These are phyloP conservation scores for Agrilus biguttatus DNA, from an alignment of 2,888 invertebrate species.

Conservation along the genomic window DNA sequence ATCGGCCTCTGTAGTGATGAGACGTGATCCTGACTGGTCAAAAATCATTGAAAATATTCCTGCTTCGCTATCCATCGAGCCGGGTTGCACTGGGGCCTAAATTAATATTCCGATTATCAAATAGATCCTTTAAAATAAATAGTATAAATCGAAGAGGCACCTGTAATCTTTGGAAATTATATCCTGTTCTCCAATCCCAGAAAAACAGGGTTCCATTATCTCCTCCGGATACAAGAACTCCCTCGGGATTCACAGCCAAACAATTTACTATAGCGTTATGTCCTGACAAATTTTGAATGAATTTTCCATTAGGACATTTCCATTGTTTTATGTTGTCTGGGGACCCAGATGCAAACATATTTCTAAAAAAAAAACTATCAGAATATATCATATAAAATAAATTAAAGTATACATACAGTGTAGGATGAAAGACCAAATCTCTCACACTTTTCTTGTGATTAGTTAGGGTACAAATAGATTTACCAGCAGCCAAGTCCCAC, in stretches of 20 bases:
- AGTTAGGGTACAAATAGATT: constrained; percentile 84
- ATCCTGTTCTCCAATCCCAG: constrained; percentile 99
- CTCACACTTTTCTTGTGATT: constrained; percentile 96
- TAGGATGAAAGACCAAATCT: constrained; percentile 63
- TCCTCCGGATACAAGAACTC: constrained; percentile 93
- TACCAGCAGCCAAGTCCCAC: constrained; percentile 96
- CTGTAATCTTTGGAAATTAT: constrained; percentile 90
- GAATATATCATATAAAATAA: neutral
- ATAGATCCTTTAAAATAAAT: neutral
- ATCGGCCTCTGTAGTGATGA: constrained; percentile 96
- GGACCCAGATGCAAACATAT: constrained; percentile 95
- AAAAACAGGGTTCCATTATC: constrained; percentile 95
- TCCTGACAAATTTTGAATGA: constrained; percentile 91
- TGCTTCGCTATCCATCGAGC: constrained; percentile 98
- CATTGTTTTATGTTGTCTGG: constrained; percentile 99
- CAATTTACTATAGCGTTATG: constrained; percentile 97
- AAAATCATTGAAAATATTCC: constrained; percentile 94
- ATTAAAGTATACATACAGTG: constrained; percentile 38
- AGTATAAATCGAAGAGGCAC: constrained; percentile 16
- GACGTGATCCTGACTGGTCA: constrained; percentile 85
- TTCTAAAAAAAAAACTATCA: constrained; percentile 25
- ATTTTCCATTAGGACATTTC: constrained; percentile 96
- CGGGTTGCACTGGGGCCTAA: constrained; percentile 89
- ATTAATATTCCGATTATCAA: constrained; percentile 10
- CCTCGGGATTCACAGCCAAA: constrained; percentile 86